Evolutionary conservation across 2,888 invertebrate genomes (phyloP).

Genomic region (Heliothis peltigera): DNA sequence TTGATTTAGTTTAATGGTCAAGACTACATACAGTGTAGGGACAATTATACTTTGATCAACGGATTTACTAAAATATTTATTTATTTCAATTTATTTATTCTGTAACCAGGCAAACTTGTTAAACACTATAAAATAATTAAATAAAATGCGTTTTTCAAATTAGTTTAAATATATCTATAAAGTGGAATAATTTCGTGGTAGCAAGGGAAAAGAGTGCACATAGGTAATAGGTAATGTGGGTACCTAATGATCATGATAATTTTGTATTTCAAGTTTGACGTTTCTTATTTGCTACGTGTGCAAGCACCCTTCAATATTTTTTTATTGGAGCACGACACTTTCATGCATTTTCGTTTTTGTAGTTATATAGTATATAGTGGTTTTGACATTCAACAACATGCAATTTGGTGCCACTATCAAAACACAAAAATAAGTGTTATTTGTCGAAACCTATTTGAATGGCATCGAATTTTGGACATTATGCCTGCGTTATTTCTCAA

Average conservation of each 20-base stretch:
- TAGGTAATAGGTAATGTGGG: constrained; percentile 29
- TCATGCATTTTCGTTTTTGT: not conserved
- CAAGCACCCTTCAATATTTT: too few species aligned
- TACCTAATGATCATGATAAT: not conserved
- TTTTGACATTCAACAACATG: not conserved
- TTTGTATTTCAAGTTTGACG: not conserved
- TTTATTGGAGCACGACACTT: too few species aligned
- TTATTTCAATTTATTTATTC: constrained; percentile 7
- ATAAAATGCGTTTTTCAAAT: constrained; percentile 34
- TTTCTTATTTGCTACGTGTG: not conserved
- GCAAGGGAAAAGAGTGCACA: constrained; percentile 35
- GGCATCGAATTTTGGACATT: not conserved
- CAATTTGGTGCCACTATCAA: not conserved
- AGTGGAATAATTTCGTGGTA: constrained; percentile 21
- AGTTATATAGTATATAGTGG: not conserved
- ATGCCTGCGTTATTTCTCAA: constrained; percentile 13
- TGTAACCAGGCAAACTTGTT: constrained; percentile 20
- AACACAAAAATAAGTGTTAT: not conserved
- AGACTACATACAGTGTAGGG: not conserved
- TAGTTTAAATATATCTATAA: constrained; percentile 9
- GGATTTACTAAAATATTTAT: constrained; percentile 1
- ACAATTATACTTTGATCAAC: constrained; percentile 1
- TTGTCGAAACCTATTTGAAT: too few species aligned
- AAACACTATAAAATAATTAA: constrained; percentile 4
- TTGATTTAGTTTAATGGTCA: too few species aligned